These are phyloP conservation scores for Coleophora deauratella DNA, from an alignment of 2,888 invertebrate genomes.

Conservation along the genomic window DNA sequence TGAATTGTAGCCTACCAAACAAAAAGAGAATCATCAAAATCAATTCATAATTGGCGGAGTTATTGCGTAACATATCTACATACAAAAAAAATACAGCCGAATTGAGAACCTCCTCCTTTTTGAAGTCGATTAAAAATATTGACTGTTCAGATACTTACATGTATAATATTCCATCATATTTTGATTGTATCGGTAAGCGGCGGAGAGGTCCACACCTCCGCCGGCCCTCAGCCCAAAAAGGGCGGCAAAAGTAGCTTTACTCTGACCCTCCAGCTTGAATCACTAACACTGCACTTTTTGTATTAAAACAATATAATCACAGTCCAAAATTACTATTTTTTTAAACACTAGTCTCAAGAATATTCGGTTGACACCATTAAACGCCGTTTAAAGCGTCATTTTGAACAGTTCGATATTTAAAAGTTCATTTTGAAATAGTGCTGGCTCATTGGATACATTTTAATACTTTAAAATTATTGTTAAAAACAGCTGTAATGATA, in stretches of 20 bases:
- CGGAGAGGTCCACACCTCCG: conserved; percentile 90
- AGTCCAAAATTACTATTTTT: conserved; percentile 16
- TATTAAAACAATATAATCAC: conserved; percentile 15
- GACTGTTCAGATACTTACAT: conserved; percentile 80
- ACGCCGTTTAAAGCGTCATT: conserved; percentile 23
- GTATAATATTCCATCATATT: conserved; percentile 99
- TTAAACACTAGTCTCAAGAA: conserved; percentile 15
- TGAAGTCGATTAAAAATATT: too few species aligned
- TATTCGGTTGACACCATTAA: conserved; percentile 19
- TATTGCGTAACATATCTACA: too few species aligned
- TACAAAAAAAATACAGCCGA: too few species aligned
- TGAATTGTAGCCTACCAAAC: too few species aligned
- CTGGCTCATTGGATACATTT: too few species aligned
- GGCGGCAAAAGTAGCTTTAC: conserved; percentile 79
- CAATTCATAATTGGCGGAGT: too few species aligned
- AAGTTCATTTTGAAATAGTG: not conserved
- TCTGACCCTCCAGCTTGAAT: conserved; percentile 77
- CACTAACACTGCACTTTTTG: conserved; percentile 34
- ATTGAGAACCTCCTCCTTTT: too few species aligned
- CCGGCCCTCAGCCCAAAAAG: conserved; percentile 77
- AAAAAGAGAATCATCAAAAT: too few species aligned
- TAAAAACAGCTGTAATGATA: too few species aligned
- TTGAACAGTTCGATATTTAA: conserved; percentile 8
- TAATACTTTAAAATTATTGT: too few species aligned
- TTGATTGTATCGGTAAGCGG: conserved; percentile 96